Evolutionary conservation across 1,140 invertebrate species (phyloP).

Genomic region (Teleogryllus occipitalis): DNA sequence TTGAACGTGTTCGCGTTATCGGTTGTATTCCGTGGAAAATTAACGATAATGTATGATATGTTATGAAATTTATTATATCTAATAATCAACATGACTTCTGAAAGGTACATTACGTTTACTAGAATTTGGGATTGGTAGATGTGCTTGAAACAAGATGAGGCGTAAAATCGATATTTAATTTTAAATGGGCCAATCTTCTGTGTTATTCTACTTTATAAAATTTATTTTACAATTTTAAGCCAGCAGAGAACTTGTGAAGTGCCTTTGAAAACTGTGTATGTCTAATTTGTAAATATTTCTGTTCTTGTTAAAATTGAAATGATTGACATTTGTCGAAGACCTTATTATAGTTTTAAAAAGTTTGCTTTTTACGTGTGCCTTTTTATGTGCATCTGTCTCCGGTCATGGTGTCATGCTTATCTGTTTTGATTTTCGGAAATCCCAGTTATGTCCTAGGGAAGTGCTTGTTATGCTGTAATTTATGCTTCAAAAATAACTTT

Average conservation of each 20-base stretch:
- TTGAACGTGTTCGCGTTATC: background rate
- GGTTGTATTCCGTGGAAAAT: background rate
- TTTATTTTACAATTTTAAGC: background rate
- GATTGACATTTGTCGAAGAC: no score
- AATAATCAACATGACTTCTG: slow-evolving; percentile 9
- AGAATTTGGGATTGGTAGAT: background rate
- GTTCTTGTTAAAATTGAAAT: no score
- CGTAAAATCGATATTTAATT: slow-evolving; percentile 19
- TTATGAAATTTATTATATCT: background rate
- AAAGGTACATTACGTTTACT: slow-evolving; percentile 7
- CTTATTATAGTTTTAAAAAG: no score
- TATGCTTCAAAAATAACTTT: no score
- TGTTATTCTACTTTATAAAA: background rate
- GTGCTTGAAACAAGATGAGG: background rate
- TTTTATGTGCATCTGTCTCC: no score
- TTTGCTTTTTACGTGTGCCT: no score
- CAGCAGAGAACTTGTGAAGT: background rate
- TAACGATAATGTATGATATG: slow-evolving; percentile 13
- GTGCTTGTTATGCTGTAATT: no score
- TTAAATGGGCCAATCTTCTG: slow-evolving; percentile 9
- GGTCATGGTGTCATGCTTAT: no score
- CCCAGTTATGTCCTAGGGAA: no score
- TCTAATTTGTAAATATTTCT: no score
- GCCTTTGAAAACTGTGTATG: background rate
- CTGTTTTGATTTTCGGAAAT: no score